These are phyloP conservation scores for Lepidothrix coronata DNA, from an alignment of 2,113 vertebrate species.

Conservation along the genomic window DNA sequence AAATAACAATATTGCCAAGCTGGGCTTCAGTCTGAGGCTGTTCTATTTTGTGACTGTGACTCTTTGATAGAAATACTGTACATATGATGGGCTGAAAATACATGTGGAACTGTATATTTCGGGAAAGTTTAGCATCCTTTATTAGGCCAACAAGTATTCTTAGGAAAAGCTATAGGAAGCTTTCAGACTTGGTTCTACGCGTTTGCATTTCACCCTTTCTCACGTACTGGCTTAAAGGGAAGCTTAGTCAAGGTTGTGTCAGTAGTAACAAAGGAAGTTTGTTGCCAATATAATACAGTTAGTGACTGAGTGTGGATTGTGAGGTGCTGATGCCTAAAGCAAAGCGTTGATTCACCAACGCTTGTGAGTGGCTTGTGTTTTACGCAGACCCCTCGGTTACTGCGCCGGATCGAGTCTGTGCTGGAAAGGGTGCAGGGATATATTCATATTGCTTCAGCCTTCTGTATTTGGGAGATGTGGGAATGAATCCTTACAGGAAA, in stretches of 20 bases:
- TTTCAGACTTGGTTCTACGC: rapidly evolving
- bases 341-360: background rate
- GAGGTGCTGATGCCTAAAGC: background rate
- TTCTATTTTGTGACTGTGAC: background rate
- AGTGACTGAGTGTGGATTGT: background rate
- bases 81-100: rapidly evolving
- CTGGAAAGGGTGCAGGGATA: background rate
- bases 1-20: background rate
- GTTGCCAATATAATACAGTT: background rate
- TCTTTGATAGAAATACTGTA: background rate
- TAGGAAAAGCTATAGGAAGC: background rate
- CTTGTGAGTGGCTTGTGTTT: background rate
- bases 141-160: background rate
- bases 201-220: background rate
- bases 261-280: background rate
- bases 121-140: background rate
- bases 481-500: background rate
- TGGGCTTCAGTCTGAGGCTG: background rate
- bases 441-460: background rate
- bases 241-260: rapidly evolving
- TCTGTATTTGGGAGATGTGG: background rate
- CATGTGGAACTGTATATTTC: background rate
- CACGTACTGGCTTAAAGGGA: background rate
- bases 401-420: background rate
- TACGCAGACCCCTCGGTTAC: background rate